Evolutionary conservation across 2,113 vertebrate genomes (phyloP).

Genomic region (Arvicanthis niloticus): DNA sequence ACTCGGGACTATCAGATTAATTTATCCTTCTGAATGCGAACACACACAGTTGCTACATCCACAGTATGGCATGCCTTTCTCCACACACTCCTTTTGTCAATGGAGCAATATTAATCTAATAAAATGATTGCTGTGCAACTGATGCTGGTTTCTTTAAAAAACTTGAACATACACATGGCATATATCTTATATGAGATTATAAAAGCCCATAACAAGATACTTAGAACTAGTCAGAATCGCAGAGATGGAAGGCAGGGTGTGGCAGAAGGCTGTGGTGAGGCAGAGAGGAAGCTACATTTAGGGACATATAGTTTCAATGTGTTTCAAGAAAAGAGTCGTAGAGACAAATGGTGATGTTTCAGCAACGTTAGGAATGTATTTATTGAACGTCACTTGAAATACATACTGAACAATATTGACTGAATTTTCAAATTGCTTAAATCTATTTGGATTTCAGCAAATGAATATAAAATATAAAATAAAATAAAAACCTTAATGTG

Average conservation of each 20-base stretch:
- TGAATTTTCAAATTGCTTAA: not conserved
- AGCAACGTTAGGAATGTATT: not conserved
- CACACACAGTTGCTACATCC: not conserved
- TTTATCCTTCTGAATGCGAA: not conserved
- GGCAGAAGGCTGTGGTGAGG: not conserved
- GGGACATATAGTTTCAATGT: not conserved
- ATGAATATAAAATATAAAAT: not conserved
- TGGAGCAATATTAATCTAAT: not conserved
- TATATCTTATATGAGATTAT: not conserved
- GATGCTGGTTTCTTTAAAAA: not conserved
- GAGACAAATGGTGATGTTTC: not conserved
- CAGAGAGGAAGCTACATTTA: not conserved
- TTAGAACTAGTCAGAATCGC: not conserved
- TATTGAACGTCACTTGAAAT: not conserved
- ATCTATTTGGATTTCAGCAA: not conserved
- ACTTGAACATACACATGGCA: not conserved
- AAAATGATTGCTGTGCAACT: not conserved
- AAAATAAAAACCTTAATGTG: not conserved
- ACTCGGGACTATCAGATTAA: not conserved
- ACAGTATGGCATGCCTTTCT: not conserved
- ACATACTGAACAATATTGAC: not conserved
- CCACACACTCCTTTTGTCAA: not conserved
- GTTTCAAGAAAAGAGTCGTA: not conserved
- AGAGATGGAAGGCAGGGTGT: not conserved
- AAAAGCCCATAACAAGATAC: not conserved